Evolutionary conservation across 2,113 vertebrate species (phyloP).

Genomic region (Dissostichus mawsoni): DNA sequence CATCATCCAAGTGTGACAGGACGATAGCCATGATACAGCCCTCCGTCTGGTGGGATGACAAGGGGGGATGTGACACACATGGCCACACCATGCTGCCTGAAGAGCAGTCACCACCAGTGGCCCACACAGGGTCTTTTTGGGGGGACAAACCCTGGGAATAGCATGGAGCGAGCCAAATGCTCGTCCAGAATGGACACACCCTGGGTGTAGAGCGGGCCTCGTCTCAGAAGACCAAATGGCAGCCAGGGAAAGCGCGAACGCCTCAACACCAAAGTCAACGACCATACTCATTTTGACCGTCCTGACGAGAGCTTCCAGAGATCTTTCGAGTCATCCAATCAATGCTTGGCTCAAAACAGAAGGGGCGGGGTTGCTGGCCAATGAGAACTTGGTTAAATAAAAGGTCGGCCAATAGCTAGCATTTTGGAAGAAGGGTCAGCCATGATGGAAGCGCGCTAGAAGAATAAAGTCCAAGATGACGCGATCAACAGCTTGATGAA

Average conservation of each 20-base stretch:
- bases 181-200: constrained; percentile 50
- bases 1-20: constrained; percentile 80
- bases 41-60: constrained; percentile 79
- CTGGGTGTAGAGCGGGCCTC: constrained; percentile 26
- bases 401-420: constrained; percentile 76
- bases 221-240: constrained; percentile 50
- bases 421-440: constrained; percentile 69
- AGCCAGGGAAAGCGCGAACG: constrained; percentile 51
- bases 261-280: constrained; percentile 61
- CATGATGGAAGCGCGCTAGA: constrained; percentile 65
- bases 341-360: constrained; percentile 63
- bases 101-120: constrained; percentile 71
- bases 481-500: constrained; percentile 82
- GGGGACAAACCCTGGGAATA: constrained; percentile 67
- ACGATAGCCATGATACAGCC: constrained; percentile 79
- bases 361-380: constrained; percentile 60
- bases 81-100: constrained; percentile 75
- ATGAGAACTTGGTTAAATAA: constrained; percentile 54
- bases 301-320: constrained; percentile 71
- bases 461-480: constrained; percentile 72
- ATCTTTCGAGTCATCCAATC: constrained; percentile 74
- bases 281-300: constrained; percentile 63
- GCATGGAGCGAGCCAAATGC: constrained; percentile 58
- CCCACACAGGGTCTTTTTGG: constrained; percentile 72
- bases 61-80: constrained; percentile 77